These are phyloP conservation scores for Antheraea pernyi DNA, from an alignment of 1,140 invertebrate species.

Conservation along the genomic window DNA sequence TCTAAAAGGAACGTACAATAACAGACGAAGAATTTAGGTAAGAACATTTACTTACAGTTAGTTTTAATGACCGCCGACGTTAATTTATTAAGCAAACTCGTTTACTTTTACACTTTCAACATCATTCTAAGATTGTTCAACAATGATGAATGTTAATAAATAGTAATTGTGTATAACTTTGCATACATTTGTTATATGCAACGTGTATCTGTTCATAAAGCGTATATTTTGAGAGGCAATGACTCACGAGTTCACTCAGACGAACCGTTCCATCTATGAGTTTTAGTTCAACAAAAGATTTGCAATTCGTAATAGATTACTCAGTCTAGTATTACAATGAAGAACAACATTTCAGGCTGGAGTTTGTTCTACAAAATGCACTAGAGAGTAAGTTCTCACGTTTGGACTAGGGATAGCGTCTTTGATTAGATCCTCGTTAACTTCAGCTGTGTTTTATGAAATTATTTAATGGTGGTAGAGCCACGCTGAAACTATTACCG, in stretches of 20 bases:
- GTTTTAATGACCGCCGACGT: not conserved
- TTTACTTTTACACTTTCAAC: constrained; percentile 4
- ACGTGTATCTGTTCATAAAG: not conserved
- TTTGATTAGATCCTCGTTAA: too few species aligned
- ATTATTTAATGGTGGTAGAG: too few species aligned
- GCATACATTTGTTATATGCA: not conserved
- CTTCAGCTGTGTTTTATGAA: too few species aligned
- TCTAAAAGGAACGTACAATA: not conserved
- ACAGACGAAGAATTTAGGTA: not conserved
- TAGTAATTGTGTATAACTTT: not conserved
- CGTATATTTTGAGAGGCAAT: not conserved
- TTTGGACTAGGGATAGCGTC: too few species aligned
- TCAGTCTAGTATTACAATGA: too few species aligned
- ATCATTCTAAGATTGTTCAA: not conserved
- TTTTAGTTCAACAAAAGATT: too few species aligned
- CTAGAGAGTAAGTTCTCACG: too few species aligned
- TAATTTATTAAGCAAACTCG: not conserved
- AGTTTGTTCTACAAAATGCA: too few species aligned
- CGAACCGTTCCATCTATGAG: too few species aligned
- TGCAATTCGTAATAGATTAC: too few species aligned
- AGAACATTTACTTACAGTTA: not conserved
- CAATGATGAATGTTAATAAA: constrained; percentile 1
- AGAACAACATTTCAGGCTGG: too few species aligned
- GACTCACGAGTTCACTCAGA: not conserved
- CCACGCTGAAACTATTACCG: too few species aligned